These are phyloP conservation scores for Muntiacus reevesi DNA, from an alignment of 2,113 vertebrate species.

Conservation along the genomic window DNA sequence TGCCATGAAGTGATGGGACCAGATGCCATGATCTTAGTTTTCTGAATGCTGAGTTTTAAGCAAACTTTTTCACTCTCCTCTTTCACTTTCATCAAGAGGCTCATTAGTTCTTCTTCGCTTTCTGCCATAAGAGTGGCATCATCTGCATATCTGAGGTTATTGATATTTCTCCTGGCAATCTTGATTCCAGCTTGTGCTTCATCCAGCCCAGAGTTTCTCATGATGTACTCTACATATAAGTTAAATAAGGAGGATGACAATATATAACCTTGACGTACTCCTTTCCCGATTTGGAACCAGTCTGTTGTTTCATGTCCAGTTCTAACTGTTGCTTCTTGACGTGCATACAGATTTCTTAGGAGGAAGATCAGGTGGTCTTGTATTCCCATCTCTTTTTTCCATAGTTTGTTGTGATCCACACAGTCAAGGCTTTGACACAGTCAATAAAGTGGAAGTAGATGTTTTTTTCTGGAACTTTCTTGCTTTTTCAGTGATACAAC, in stretches of 20 bases:
- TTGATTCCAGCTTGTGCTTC: not conserved
- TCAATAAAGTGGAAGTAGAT: not conserved
- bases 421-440: not conserved
- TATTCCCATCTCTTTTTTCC: not conserved
- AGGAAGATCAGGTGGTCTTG: rapidly evolving
- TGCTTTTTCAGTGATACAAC: not conserved
- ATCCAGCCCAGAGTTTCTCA: not conserved
- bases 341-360: not conserved
- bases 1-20: not conserved
- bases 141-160: not conserved
- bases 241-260: not conserved
- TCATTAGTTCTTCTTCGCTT: not conserved
- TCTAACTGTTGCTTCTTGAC: not conserved
- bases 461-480: not conserved
- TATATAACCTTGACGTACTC: not conserved
- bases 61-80: not conserved
- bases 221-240: not conserved
- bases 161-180: not conserved
- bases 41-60: not conserved
- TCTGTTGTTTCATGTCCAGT: not conserved
- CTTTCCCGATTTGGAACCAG: not conserved
- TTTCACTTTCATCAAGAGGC: not conserved
- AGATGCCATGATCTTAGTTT: not conserved
- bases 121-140: not conserved
- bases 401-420: not conserved